Base-by-base conservation (phyloP, 2,797 vertebrate genomes). In the Momotus momota region DNA sequence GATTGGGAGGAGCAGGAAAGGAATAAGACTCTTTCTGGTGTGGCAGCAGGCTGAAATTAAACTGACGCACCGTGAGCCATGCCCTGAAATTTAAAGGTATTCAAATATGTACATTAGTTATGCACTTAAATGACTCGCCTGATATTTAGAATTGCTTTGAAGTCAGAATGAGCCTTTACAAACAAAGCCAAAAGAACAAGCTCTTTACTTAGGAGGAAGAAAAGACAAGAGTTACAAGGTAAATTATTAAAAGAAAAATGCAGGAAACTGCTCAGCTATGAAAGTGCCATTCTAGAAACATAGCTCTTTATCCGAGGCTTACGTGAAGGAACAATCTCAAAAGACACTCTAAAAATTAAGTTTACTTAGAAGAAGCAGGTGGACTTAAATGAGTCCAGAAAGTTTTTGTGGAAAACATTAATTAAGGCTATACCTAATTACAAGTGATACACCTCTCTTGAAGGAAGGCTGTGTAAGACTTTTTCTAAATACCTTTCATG, bases 101-200 rank as follows among this genome's bases (percentile, higher is more conserved):
- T 88, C 29, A 93, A 96, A 86, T 91, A 67, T 14, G 23, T 55
- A 40, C 31, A 43, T 64, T 74, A 95, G 52, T 60, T 92, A 81
- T 14, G 31, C 33, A 75, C 51, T 69, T 85, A 41, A 61, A 72
- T 79, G 77, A 81, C 79, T 38, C 81, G 54, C 58, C 46, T 88
- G 66, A 20, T 86, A 49, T 22, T 91, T 83, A 79, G 66, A 92
- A 65, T 54, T 69, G 69, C 96, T 95, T 94, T 96, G 86, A 95
- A 95, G 93, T 75, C 69, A 88, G 61, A 61, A 23, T 13, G 25
- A 87, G 69, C 29, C 65, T 77, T 77, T 61, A 69, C 64, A 92
- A 95, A 75, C 58, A 66, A 93, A 79, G 73, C 25, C 45, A 70
- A 72, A 87, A 43, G 26, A 90, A 58, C 46, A 73, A 38, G 48